Evolutionary conservation across 53 echinoderm and acorn worm genomes (phyloP).

Genomic region (Glandiceps talaboti): DNA sequence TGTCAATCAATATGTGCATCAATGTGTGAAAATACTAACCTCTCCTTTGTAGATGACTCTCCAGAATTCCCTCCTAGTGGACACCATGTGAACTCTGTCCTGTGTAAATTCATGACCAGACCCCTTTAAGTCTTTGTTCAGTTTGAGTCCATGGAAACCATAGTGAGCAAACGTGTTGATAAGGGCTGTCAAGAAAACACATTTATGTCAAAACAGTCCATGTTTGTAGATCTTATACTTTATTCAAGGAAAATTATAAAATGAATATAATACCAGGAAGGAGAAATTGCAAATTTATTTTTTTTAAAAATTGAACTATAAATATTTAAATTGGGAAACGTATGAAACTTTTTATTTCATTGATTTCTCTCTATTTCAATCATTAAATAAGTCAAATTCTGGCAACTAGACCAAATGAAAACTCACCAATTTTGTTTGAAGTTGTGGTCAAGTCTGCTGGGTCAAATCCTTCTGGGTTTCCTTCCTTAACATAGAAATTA

Average conservation of each 20-base stretch:
- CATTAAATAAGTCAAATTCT: too few relatives aligned
- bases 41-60: not conserved
- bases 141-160: not conserved
- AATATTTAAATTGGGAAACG: too few relatives aligned
- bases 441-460: not conserved
- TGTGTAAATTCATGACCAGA: not conserved
- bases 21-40: too few relatives aligned
- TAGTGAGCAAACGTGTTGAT: not conserved
- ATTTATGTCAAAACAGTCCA: too few relatives aligned
- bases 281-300: too few relatives aligned
- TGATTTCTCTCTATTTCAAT: too few relatives aligned
- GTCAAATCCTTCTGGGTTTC: not conserved
- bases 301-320: too few relatives aligned
- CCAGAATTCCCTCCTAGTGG: not conserved
- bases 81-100: not conserved
- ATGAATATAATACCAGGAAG: too few relatives aligned
- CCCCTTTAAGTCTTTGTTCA: not conserved
- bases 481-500: not conserved
- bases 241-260: too few relatives aligned
- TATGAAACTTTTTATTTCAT: too few relatives aligned
- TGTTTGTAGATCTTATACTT: too few relatives aligned
- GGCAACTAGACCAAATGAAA: not conserved
- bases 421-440: not conserved
- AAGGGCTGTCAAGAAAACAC: not conserved
- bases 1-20: too few relatives aligned